Evolutionary conservation across 2,888 invertebrate species (phyloP), one percentile per base, ranked within the genome.

Genomic region (Noctua comes): DNA sequence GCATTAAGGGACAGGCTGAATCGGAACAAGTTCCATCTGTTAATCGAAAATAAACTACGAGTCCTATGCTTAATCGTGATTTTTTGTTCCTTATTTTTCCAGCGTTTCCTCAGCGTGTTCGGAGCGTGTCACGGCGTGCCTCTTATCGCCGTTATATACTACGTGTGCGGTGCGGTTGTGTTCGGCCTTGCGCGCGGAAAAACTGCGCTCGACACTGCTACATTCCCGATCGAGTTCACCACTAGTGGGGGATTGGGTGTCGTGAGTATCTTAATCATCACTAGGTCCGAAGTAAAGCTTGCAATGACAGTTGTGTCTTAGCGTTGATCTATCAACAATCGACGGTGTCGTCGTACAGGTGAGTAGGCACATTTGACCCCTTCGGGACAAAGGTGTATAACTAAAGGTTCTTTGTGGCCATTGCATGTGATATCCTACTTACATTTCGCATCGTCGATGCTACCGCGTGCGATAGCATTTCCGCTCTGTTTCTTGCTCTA

Each of bases 171-270:
- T 0, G 97, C 97, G 68, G 84, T 97, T 0, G 91, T 96, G 36
- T 98, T 98, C 88, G 98, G 98, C 2, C 94, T 97, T 27, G 93
- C 97, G 4, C 94, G 98, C 69, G 92, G 94, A 13, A 94, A 97
- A 77, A 92, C 95, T 4, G 90, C 97, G 1, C 92, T 97, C 6
- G 97, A 97, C 68, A 95, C 97, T 80, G 91, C 97, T 36, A 95
- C 98, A 94, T 98, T 98, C 89, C 98, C 98, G 0, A 90, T 98
- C 82, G 98, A 98, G 91, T 98, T 98, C 88, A 98, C 98, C 11
- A 98, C 98, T 0, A 97, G 97, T 1, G 98, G 98, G 1, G 98
- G 98, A 4, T 97, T 98, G 51, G 97, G 97, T 77, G 86, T 88
- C 48, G 98, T 97, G 74, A 95, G 94, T 91, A 66, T 21, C 27